These are phyloP conservation scores for Allygus modestus DNA, from an alignment of 2,888 invertebrate genomes.

Conservation along the genomic window DNA sequence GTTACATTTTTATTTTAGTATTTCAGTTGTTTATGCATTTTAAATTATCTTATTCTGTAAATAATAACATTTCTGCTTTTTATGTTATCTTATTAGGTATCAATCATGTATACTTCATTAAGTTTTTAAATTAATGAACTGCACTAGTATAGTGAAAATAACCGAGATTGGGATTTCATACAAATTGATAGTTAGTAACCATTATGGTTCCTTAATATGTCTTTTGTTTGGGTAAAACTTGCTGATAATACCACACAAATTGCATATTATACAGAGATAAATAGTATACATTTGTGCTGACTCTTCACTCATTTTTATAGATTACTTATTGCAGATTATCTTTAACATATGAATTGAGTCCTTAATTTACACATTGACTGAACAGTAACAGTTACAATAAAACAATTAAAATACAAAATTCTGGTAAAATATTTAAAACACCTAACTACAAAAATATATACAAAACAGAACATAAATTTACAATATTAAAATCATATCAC, in stretches of 20 bases:
- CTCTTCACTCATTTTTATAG: background rate
- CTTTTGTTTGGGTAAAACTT: too few species aligned
- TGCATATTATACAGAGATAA: background rate
- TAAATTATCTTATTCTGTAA: too few species aligned
- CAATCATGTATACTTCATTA: too few species aligned
- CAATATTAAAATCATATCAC: slow-evolving; percentile 52
- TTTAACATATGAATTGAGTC: background rate
- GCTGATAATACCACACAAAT: background rate
- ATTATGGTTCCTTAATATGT: too few species aligned
- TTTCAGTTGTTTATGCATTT: too few species aligned
- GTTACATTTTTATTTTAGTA: too few species aligned
- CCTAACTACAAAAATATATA: slow-evolving; percentile 52
- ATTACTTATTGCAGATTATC: background rate
- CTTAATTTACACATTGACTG: background rate
- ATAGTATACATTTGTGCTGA: slow-evolving; percentile 26
- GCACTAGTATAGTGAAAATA: too few species aligned
- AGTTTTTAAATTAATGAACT: too few species aligned
- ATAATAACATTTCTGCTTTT: too few species aligned
- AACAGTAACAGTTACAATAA: background rate
- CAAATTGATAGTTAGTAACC: too few species aligned
- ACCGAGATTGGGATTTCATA: too few species aligned
- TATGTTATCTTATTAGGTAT: too few species aligned
- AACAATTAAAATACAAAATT: slow-evolving; percentile 30
- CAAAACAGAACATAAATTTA: slow-evolving; percentile 28
- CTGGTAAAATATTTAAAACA: slow-evolving; percentile 29